phyloP scores from a whole-genome alignment of 2,113 vertebrate species.

The Plecturocebus donacophilus region DNA sequence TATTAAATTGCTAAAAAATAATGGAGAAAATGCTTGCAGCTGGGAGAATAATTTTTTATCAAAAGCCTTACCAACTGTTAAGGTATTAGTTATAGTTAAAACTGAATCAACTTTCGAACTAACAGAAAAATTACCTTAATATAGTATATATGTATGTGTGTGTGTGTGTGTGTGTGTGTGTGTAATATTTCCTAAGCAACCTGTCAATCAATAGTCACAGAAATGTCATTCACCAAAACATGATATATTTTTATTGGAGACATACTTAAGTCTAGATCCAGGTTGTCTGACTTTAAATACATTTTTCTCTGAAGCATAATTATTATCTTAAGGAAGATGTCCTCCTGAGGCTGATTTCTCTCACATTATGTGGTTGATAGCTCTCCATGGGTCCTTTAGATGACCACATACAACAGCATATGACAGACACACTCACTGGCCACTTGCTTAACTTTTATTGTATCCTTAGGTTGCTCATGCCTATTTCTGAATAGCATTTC shows the following conservation, averaged over 20 bases:
- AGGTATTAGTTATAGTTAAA: neutral
- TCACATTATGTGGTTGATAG: accelerated
- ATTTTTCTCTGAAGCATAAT: neutral
- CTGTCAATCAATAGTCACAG: neutral
- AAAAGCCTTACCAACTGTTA: neutral
- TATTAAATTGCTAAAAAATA: neutral
- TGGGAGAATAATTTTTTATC: neutral
- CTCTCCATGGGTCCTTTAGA: neutral
- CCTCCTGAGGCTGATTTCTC: neutral
- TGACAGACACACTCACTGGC: too few relatives aligned
- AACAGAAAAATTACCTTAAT: neutral
- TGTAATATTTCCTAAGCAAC: neutral
- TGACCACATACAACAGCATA: accelerated
- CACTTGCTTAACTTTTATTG: neutral
- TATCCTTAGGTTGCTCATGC: accelerated
- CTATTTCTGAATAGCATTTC: neutral
- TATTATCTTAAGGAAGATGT: neutral
- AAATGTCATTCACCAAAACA: neutral
- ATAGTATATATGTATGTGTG: neutral
- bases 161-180: too few relatives aligned
- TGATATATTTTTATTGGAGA: neutral
- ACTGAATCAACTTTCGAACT: neutral
- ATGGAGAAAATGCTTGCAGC: neutral
- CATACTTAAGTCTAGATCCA: neutral
- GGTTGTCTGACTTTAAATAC: neutral